Base-by-base conservation (phyloP, 2,113 vertebrate species). In the Chauna torquata region DNA sequence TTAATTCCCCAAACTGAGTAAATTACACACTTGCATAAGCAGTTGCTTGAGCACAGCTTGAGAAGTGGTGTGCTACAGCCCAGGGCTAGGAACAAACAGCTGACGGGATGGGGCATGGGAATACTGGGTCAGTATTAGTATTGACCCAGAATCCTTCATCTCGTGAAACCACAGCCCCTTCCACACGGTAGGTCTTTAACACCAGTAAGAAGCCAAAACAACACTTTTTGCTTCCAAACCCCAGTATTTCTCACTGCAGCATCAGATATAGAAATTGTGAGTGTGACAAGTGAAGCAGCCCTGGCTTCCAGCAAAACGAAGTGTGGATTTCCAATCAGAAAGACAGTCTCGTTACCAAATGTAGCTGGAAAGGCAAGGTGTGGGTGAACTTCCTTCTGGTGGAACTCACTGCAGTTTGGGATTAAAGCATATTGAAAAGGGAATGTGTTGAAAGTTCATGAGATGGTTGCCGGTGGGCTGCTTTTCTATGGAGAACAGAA, bases 341-440 rank as follows among this genome's bases (percentile, higher is more conserved):
- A 78, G 34, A 88, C 3, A 19, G 27, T 52, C 71, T 83, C 3
- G 5, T 94, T 95, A 62, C 80, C 72, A 92, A 91, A 94, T 90
- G 61, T 82, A 95, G 62, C 78, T 90, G 66, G 18, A 72, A 91
- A 76, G 44, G 49, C 77, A 89, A 89, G 44, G 65, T 91, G 89
- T 47, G 84, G 91, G 91, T 87, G 81, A 91, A 91, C 25, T 76
- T 92, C 52, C 66, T 94, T 92, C 89, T 94, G 88, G 58, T 94
- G 61, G 50, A 61, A 66, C 76, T 92, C 75, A 32, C 54, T 87
- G 86, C 57, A 44, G 47, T 82, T 92, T 68, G 15, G 24, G 38
- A 91, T 80, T 94, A 69, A 96, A 93, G 75, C 2, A 0, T 23
- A 80, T 58, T 65, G 45, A 95, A 68, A 69, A 81, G 9, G 15